Base-by-base conservation (phyloP, 2,113 vertebrate genomes). In the Xiphophorus maculatus region DNA sequence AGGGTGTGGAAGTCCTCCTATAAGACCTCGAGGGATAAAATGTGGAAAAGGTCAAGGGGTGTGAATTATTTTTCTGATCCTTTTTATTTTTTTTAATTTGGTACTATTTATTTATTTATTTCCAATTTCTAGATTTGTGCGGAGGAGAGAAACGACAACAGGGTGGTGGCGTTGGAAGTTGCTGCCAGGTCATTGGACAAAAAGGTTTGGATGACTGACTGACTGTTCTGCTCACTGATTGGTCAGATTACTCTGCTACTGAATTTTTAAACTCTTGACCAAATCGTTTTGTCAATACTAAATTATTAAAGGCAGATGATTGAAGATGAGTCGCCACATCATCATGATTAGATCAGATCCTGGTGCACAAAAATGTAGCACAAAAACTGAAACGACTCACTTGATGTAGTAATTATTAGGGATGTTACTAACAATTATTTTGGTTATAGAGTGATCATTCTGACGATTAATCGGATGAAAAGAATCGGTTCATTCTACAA, bases 141-240 rank as follows among this genome's bases (percentile, higher is more conserved):
- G 40, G 98, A 99, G 89, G 98, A 98, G 94, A 94, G 95, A 71
- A 98, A 97, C 66, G 98, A 99, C 92, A 99, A 96, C 86, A 94
- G 97, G 71, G 96, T 96, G 70, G 96, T 96, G 71, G 81, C 96
- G 22, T 93, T 99, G 87, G 96, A 99, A 92, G 81, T 93, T 58
- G 94, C 96, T 89, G 98, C 96, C 73, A 96, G 98, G 88, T 98
- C 98, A 92, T 93, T 99, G 87, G 98, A 99, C 88, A 99, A 96
- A 67, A 99, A 98, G 97, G 98, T 99, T 87, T 54, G 9, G 0
- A 66, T 35, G 62, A 29, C 28, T 35, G 4, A 61, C 66, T 69
- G 10, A 61, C 66, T 69, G 51, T 11, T 58, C 2, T 7, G 48
- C 48, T 54, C 25, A 3, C 25, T 3, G 17, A 54, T 19, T 22